Evolutionary conservation across 2,888 invertebrate genomes (phyloP).

Genomic region (Aspidiotus rigidus): DNA sequence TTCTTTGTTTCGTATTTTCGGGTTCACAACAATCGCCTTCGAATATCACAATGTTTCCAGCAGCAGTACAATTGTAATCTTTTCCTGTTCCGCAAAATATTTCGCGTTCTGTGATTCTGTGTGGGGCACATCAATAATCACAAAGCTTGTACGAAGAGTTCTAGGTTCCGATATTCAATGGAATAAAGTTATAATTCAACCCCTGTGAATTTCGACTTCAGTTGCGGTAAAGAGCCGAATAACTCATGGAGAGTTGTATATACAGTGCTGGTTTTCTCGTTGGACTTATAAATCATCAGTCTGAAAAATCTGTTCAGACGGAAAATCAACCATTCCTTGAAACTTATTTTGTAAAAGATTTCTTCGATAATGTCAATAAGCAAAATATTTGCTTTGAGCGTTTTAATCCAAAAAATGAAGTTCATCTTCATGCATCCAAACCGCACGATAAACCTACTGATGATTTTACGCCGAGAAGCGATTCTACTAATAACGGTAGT

Average conservation of each 20-base stretch:
- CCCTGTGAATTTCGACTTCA: too few species aligned
- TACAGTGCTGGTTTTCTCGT: constrained; percentile 18
- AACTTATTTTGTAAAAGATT: constrained; percentile 27
- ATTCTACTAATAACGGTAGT: not conserved
- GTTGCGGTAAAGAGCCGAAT: not conserved
- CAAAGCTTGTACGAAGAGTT: too few species aligned
- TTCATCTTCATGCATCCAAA: constrained; percentile 7
- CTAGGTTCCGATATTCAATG: too few species aligned
- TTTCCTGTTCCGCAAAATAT: too few species aligned
- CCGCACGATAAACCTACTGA: constrained; percentile 16
- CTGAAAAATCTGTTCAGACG: constrained; percentile 27
- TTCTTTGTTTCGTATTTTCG: too few species aligned
- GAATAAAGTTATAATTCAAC: too few species aligned
- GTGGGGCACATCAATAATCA: too few species aligned
- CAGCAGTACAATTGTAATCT: too few species aligned
- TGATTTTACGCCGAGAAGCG: constrained; percentile 16
- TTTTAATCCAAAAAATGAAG: constrained; percentile 5
- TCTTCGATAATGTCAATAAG: constrained; percentile 19
- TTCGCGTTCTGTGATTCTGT: too few species aligned
- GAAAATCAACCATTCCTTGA: constrained; percentile 21
- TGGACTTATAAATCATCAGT: constrained; percentile 22
- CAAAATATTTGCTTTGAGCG: constrained; percentile 26
- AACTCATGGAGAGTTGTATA: constrained; percentile 20
- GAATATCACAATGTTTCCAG: too few species aligned
- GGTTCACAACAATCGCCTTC: too few species aligned